phyloP scores from a whole-genome alignment of 2,797 vertebrate genomes.

The Alectoris magna region DNA sequence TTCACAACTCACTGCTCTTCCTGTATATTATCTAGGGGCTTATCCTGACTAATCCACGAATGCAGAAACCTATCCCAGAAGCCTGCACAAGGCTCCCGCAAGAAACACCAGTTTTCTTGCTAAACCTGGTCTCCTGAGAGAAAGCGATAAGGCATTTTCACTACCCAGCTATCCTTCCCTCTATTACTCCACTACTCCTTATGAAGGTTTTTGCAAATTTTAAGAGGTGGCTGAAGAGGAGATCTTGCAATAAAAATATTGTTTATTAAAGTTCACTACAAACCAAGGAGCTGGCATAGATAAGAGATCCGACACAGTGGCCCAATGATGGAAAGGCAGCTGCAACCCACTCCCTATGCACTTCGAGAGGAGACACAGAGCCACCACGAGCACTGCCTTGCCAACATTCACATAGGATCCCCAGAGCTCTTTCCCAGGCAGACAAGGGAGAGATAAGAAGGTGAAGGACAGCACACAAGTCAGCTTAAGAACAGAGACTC shows the following conservation, averaged over 20 bases:
- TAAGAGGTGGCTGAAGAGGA: neutral
- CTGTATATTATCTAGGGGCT: constrained; percentile 2
- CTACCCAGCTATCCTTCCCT: neutral
- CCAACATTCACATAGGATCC: neutral
- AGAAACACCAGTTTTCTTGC: neutral
- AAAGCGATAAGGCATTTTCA: neutral
- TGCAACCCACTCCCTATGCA: neutral
- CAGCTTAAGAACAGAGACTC: neutral
- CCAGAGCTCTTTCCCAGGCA: neutral
- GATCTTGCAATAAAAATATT: neutral
- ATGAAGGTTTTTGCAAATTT: neutral
- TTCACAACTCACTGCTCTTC: constrained; percentile 30
- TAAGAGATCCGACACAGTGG: accelerated
- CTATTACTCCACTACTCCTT: neutral
- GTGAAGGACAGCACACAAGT: accelerated
- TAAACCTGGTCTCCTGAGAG: neutral
- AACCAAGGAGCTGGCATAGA: neutral
- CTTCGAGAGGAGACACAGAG: neutral
- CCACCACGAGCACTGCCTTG: neutral
- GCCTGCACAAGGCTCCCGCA: neutral
- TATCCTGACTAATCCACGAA: constrained; percentile 30
- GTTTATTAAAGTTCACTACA: neutral
- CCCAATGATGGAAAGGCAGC: neutral
- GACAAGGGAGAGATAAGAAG: neutral
- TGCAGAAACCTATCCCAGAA: neutral